Evolutionary conservation across 2,888 invertebrate species (phyloP).

Genomic region (Meghimatium bilineatum): DNA sequence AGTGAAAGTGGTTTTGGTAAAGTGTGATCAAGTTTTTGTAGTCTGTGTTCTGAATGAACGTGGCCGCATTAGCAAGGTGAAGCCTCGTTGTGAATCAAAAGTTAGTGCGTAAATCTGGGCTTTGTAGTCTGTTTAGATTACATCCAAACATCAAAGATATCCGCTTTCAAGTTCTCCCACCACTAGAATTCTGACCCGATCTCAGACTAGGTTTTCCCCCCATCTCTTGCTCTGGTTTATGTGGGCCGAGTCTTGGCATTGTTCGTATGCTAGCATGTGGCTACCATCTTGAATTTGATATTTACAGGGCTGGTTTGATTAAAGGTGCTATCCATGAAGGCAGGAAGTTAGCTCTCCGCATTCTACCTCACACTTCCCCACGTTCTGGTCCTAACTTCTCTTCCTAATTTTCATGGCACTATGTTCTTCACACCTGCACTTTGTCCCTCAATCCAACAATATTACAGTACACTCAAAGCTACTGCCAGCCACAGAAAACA

Average conservation of each 20-base stretch:
- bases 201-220: neutral
- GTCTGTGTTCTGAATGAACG: neutral
- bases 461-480: neutral
- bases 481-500: constrained; percentile 3
- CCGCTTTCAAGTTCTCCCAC: constrained; percentile 19
- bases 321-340: constrained; percentile 35
- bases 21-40: neutral
- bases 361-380: neutral
- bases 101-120: constrained; percentile 21
- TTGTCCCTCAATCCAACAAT: neutral
- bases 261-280: constrained; percentile 39
- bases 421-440: constrained; percentile 7
- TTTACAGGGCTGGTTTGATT: constrained; percentile 40
- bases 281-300: constrained; percentile 38
- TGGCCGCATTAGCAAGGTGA: constrained; percentile 19
- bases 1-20: neutral
- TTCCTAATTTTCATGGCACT: neutral
- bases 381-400: neutral
- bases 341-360: constrained; percentile 25
- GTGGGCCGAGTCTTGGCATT: constrained; percentile 30
- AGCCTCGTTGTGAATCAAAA: constrained; percentile 16
- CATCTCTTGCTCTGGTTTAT: neutral
- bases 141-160: constrained; percentile 27
- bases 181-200: neutral
- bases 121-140: constrained; percentile 33